These are phyloP conservation scores for Phania funesta DNA, from an alignment of 2,888 invertebrate genomes.

Conservation along the genomic window DNA sequence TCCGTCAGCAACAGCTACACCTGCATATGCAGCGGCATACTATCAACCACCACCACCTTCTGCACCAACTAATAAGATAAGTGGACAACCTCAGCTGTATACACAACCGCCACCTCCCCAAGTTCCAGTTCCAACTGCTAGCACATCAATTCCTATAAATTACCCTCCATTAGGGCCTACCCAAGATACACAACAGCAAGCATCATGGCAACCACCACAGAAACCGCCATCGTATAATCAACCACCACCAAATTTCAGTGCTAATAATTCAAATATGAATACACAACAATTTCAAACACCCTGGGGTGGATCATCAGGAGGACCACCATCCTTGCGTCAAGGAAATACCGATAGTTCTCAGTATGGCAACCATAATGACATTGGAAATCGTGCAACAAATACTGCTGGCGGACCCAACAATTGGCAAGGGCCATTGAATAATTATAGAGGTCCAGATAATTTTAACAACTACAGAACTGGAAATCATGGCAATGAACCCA, in stretches of 20 bases:
- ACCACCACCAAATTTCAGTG: constrained; percentile 67
- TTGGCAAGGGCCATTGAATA: constrained; percentile 30
- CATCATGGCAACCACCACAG: constrained; percentile 23
- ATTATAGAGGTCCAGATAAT: constrained; percentile 41
- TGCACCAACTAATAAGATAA: constrained; percentile 70
- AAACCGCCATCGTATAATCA: constrained; percentile 65
- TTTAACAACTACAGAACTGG: constrained; percentile 36
- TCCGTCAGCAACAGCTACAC: constrained; percentile 37
- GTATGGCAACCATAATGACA: constrained; percentile 20
- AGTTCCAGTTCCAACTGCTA: constrained; percentile 7
- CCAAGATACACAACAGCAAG: constrained; percentile 56
- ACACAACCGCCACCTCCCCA: constrained; percentile 73
- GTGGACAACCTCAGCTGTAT: constrained; percentile 76
- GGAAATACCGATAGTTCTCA: constrained; percentile 10
- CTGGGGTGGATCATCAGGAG: constrained; percentile 11
- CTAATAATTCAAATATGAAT: constrained; percentile 44
- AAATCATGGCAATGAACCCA: constrained; percentile 31
- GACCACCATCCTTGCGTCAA: constrained; percentile 10
- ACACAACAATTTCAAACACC: constrained; percentile 47
- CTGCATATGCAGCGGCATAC: constrained; percentile 62
- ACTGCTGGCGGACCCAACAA: neutral
- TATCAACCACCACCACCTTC: constrained; percentile 66
- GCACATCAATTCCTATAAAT: constrained; percentile 24
- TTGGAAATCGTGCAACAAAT: constrained; percentile 15
- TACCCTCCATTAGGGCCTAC: constrained; percentile 6